A percentile compares a stretch with the other conserved stretches of the same genome.
Evolutionary conservation across 2,797 vertebrate genomes (phyloP).

Genomic region (Hapalemur alaotrensis): DNA sequence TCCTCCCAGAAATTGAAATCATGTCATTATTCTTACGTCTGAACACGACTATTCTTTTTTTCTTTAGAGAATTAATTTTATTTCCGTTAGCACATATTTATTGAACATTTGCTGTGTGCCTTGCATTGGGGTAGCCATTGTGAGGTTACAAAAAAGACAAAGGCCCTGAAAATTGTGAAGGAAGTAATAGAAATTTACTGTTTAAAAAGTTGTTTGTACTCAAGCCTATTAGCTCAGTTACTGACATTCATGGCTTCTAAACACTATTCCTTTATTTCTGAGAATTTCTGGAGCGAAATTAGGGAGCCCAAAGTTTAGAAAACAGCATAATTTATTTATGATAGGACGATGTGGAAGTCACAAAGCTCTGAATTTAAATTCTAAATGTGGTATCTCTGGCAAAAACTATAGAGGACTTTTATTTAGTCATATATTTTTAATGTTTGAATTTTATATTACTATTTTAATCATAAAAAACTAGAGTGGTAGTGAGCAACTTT

Average conservation of each 20-base stretch:
- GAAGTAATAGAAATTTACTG: slow-evolving; percentile 5
- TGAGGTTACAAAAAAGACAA: background rate
- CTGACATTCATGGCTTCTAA: background rate
- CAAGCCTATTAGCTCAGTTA: background rate
- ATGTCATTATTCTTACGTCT: background rate
- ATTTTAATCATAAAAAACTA: slow-evolving; percentile 15
- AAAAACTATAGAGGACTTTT: background rate
- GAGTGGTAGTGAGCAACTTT: background rate
- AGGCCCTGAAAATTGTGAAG: slow-evolving; percentile 1
- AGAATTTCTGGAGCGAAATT: slow-evolving; percentile 38
- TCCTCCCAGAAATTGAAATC: background rate
- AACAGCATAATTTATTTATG: background rate
- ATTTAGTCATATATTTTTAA: background rate
- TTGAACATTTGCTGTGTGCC: background rate
- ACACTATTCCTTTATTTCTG: slow-evolving; percentile 45
- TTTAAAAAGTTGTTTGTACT: slow-evolving; percentile 7
- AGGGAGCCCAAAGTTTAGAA: background rate
- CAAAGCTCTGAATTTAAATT: slow-evolving; percentile 17
- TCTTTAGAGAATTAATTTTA: slow-evolving; percentile 13
- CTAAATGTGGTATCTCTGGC: background rate
- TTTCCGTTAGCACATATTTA: background rate
- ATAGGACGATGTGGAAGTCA: background rate
- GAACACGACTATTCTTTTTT: background rate
- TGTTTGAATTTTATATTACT: slow-evolving; percentile 10
- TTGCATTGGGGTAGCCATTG: background rate